Evolutionary conservation across 2,888 invertebrate genomes (phyloP).

Genomic region (Phoenoteleia sp.): DNA sequence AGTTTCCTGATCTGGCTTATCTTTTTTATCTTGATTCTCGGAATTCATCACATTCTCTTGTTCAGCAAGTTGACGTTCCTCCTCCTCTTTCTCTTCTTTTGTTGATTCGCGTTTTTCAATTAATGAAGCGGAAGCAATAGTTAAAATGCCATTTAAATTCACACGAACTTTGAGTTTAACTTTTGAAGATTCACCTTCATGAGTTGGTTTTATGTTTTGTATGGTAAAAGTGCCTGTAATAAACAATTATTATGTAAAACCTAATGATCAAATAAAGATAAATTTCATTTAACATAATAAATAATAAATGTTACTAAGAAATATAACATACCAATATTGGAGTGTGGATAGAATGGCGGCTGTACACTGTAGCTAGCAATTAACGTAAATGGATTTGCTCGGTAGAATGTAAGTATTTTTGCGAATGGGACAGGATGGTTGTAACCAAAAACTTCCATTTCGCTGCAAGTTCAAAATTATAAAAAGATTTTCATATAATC

Average conservation of each 20-base stretch:
- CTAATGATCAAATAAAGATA: too few species aligned
- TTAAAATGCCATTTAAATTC: constrained; percentile 97
- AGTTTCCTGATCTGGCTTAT: constrained; percentile 84
- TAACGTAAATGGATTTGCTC: constrained; percentile 95
- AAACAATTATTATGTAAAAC: too few species aligned
- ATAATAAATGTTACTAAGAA: constrained; percentile 2
- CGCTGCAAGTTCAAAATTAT: too few species aligned
- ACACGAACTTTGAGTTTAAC: constrained; percentile 98
- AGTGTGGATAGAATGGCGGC: constrained; percentile 91
- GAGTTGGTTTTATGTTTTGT: constrained; percentile 94
- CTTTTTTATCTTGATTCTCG: constrained; percentile 79
- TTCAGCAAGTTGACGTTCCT: constrained; percentile 83
- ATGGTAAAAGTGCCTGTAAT: constrained; percentile 91
- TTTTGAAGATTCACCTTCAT: constrained; percentile 97
- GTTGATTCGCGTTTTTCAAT: constrained; percentile 89
- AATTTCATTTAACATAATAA: background rate
- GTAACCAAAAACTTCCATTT: constrained; percentile 96
- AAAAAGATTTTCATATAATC: too few species aligned
- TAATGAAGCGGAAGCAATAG: constrained; percentile 94
- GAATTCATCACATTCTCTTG: constrained; percentile 79
- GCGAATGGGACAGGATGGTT: constrained; percentile 97
- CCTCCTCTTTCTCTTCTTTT: constrained; percentile 85
- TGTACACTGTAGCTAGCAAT: constrained; percentile 93
- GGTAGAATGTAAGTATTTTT: constrained; percentile 97
- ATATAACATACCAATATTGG: constrained; percentile 91